phyloP scores from a whole-genome alignment of 2,797 vertebrate genomes.

The Remorina albescens region DNA sequence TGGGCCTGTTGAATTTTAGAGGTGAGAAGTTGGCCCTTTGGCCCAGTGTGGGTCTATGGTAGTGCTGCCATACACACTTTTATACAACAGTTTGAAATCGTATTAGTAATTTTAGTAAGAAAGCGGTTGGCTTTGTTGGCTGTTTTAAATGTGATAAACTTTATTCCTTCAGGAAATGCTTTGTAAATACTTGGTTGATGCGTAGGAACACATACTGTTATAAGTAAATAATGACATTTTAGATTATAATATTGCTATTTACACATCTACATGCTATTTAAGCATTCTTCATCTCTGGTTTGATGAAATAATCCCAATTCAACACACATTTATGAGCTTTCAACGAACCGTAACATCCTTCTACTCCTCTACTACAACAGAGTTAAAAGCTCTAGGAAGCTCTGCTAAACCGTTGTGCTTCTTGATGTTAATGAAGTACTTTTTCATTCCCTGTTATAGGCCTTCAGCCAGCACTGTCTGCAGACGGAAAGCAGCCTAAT shows the following conservation, averaged over 20 bases:
- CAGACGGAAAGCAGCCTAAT: constrained; percentile 8
- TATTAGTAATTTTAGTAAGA: background rate
- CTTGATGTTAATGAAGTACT: background rate
- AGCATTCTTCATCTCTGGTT: too few species aligned
- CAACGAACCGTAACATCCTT: too few species aligned
- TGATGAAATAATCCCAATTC: too few species aligned
- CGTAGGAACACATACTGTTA: too few species aligned
- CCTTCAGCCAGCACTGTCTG: constrained; percentile 19
- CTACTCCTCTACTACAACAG: too few species aligned
- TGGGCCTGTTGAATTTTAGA: background rate
- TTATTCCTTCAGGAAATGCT: too few species aligned
- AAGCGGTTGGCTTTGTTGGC: background rate
- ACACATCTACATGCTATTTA: too few species aligned
- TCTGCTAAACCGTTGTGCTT: background rate
- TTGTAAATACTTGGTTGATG: too few species aligned
- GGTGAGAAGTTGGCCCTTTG: background rate
- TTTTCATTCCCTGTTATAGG: constrained; percentile 29
- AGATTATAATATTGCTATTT: background rate
- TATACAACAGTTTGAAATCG: too few species aligned
- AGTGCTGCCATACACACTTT: background rate
- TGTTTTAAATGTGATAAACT: background rate
- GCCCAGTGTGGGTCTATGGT: background rate
- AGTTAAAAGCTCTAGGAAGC: too few species aligned
- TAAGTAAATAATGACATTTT: background rate
- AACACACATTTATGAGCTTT: too few species aligned